Base-by-base conservation (phyloP, 2,797 vertebrate species). In the Protosalanx chinensis region DNA sequence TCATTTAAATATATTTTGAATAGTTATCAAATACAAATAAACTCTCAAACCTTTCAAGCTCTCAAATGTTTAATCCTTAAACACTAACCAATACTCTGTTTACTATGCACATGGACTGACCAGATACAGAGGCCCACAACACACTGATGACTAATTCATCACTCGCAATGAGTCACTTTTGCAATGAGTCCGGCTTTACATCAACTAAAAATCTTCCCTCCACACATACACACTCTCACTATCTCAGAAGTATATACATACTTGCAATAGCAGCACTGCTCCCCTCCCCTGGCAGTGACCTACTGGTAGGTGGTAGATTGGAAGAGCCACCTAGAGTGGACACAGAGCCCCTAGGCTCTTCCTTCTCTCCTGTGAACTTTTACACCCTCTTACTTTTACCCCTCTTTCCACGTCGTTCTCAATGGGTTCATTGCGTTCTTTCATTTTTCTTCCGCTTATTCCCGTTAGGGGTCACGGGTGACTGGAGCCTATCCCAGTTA, bases 251-350 rank as follows among this genome's bases (percentile, higher is more conserved):
- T 29, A 12, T 27, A 23, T 12, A 23, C 58, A 60, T 60, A 27
- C 29, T 60, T 32, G 15, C 32, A 32, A 29, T 5, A 32, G 35
- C 10, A 23, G 63, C 33, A 33, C 4, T 23, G n/a, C 18, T 64
- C 10, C n/a, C 63, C 63, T 41, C 35, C n/a, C 60, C 63, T 15
- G 63, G 64, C 64, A 66, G 37, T 66, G 64, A 66, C 64, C 41
- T 66, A 51, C 46, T 51, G 46, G 46, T 29, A 51, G 64, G 64
- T 51, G 64, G 46, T 15, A 51, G 64, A 66, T 7, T 56, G 51
- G 51, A 27, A 51, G 12, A 27, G 12, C 64, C 37, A 29, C 15
- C 64, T 41, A 66, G 37, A 66, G 27, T 51, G 64, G 41, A 66
- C 37, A 49, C 37, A 13, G 23, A 30, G 13, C 12, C 20, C 23